Base-by-base conservation (phyloP, 1,140 invertebrate genomes). In the Armadillidium nasatum region DNA sequence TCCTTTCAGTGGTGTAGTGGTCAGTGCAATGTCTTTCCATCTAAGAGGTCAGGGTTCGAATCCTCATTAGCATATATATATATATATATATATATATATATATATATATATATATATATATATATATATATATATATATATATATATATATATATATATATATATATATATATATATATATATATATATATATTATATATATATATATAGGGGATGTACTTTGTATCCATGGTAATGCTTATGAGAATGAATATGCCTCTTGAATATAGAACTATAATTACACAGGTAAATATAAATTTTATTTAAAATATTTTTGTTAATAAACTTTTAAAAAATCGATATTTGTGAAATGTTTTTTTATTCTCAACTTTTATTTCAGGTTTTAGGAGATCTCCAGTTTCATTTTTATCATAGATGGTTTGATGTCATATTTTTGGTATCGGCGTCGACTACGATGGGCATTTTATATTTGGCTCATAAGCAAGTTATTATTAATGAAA, bases 401-500 rank as follows among this genome's bases (percentile, higher is more conserved):
- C 98, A 96, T 84, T 99, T 99, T 88, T 99, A 99, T 85, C 98
- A 99, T 86, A 89, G 98, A 71, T 99, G 98, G 98, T 99, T 99
- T 86, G 98, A 99, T 87, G 96, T 99, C 0, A 99, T 99, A 85
- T 99, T 99, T 85, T 88, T 99, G 71, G 92, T 99, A 44, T 97
- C 95, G 82, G 97, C 97, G 0, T 85, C 99, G 66, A 94, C 94
- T 22, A 98, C 95, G 79, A 97, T 99, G 83, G 90, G 92, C 78
- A 97, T 99, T 82, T 86, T 99, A 33, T 99, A 98, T 87, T 87
- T 98, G 73, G 94, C 94, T 19, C 95, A 96, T 84, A 95, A 95
- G 83, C 91, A 93, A 60, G 76, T 78, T 43, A 76, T 72, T 68
- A 76, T 75, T 15, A 71, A 71, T 10, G 79, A 78, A 50, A 76